phyloP scores from a whole-genome alignment of 1,140 invertebrate species.

The Lordiphosa mommai region DNA sequence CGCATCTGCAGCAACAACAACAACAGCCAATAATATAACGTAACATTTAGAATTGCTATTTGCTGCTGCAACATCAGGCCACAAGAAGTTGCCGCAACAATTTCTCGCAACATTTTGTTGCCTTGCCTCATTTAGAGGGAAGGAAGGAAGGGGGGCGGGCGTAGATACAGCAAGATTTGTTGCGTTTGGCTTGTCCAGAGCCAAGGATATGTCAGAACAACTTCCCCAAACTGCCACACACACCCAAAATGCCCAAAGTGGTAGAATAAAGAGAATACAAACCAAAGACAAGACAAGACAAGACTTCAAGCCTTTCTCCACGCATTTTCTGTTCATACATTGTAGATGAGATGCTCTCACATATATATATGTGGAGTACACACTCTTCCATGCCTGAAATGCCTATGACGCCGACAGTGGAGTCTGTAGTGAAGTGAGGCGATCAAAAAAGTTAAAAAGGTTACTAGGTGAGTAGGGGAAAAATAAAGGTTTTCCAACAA shows the following conservation, averaged over 20 bases:
- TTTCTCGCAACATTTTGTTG: slow-evolving; percentile 55
- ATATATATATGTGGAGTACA: no score
- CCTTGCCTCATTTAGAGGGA: slow-evolving; percentile 41
- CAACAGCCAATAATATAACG: slow-evolving; percentile 12
- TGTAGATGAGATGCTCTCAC: no score
- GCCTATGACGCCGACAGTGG: no score
- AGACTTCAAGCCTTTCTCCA: slow-evolving; percentile 44
- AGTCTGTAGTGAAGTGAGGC: no score
- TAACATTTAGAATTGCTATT: slow-evolving; percentile 8
- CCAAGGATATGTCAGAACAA: slow-evolving; percentile 42
- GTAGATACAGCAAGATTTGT: slow-evolving; percentile 29
- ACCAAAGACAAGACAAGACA: background rate
- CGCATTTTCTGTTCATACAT: slow-evolving; percentile 7
- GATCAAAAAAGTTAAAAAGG: no score
- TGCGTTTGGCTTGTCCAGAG: slow-evolving; percentile 26
- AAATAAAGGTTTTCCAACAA: no score
- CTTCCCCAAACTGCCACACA: slow-evolving; percentile 25
- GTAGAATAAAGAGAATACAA: background rate
- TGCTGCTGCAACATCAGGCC: slow-evolving; percentile 6
- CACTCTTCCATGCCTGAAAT: no score
- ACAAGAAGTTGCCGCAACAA: slow-evolving; percentile 39
- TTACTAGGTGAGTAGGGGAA: no score
- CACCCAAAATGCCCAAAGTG: slow-evolving; percentile 3
- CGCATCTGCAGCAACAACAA: slow-evolving; percentile 22
- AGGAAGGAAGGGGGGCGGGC: background rate